These are phyloP conservation scores for Pseudanteris insignis DNA, from an alignment of 2,888 invertebrate genomes.

Conservation along the genomic window DNA sequence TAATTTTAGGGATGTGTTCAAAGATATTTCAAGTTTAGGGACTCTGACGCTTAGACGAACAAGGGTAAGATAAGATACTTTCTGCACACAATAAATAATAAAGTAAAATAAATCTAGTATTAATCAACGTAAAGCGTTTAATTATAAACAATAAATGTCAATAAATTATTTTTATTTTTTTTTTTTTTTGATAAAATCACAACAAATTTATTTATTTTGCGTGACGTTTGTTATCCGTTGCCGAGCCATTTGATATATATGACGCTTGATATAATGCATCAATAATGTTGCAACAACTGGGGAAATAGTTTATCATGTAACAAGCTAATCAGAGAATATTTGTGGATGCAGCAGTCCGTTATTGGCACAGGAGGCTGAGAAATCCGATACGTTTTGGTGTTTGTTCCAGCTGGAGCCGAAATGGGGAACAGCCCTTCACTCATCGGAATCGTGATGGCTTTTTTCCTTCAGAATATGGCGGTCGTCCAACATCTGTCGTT, in stretches of 20 bases:
- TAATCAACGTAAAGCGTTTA: too few species aligned
- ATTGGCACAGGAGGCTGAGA: constrained; percentile 53
- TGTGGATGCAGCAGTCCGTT: constrained; percentile 59
- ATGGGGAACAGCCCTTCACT: constrained; percentile 50
- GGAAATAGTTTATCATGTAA: too few species aligned
- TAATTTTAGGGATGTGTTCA: constrained; percentile 62
- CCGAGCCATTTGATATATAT: too few species aligned
- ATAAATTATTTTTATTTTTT: too few species aligned
- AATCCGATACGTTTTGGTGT: constrained; percentile 54
- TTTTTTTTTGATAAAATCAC: too few species aligned
- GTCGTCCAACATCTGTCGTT: constrained; percentile 62
- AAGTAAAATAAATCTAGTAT: too few species aligned
- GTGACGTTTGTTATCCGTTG: too few species aligned
- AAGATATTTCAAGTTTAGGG: constrained; percentile 60
- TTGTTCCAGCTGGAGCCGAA: constrained; percentile 34
- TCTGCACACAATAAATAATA: constrained; percentile 61
- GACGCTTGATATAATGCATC: constrained; percentile 20
- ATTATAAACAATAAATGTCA: too few species aligned
- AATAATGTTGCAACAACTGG: too few species aligned
- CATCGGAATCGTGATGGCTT: constrained; percentile 52
- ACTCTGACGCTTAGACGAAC: constrained; percentile 60
- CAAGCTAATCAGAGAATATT: constrained; percentile 64
- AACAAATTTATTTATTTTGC: too few species aligned
- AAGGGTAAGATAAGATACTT: constrained; percentile 63
- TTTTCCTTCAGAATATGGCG: constrained; percentile 55